These are phyloP conservation scores for Pectinophora gossypiella DNA, from an alignment of 1,140 invertebrate species.

Conservation along the genomic window DNA sequence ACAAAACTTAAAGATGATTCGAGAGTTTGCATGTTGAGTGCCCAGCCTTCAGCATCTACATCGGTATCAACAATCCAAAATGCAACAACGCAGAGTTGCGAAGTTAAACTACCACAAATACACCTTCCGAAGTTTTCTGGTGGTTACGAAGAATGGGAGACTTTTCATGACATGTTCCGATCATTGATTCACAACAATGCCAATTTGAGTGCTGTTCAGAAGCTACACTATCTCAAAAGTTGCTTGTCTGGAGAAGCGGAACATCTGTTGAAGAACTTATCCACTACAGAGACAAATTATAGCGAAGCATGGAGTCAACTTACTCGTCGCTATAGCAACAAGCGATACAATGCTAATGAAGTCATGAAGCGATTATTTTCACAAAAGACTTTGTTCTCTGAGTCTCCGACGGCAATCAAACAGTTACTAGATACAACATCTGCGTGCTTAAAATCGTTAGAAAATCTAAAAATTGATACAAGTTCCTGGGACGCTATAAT, in stretches of 20 bases:
- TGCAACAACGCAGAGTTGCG: too few relatives aligned
- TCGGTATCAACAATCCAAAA: too few relatives aligned
- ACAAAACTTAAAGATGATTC: too few relatives aligned
- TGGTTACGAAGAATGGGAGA: constrained; percentile 10
- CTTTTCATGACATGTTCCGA: constrained; percentile 5
- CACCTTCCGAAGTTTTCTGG: constrained; percentile 12
- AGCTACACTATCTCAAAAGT: too few relatives aligned
- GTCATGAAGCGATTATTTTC: constrained; percentile 9
- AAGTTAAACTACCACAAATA: too few relatives aligned
- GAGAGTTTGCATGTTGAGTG: too few relatives aligned
- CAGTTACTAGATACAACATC: constrained; percentile 6
- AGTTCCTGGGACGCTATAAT: constrained; percentile 9
- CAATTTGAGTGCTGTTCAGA: constrained; percentile 4
- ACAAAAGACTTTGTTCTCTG: not conserved
- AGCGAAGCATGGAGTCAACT: constrained; percentile 6
- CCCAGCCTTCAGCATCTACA: too few relatives aligned
- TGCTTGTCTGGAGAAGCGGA: constrained; percentile 14
- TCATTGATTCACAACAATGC: constrained; percentile 1
- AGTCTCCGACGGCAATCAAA: constrained; percentile 3
- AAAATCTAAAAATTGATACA: constrained; percentile 3
- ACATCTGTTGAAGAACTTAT: constrained; percentile 9
- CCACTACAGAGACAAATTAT: constrained; percentile 12
- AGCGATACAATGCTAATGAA: constrained; percentile 1
- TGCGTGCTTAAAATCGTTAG: constrained; percentile 6
- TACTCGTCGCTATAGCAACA: constrained; percentile 9